Evolutionary conservation across 2,888 invertebrate genomes (phyloP), one percentile per base, ranked within the genome.

Genomic region (Galeruca laticollis): DNA sequence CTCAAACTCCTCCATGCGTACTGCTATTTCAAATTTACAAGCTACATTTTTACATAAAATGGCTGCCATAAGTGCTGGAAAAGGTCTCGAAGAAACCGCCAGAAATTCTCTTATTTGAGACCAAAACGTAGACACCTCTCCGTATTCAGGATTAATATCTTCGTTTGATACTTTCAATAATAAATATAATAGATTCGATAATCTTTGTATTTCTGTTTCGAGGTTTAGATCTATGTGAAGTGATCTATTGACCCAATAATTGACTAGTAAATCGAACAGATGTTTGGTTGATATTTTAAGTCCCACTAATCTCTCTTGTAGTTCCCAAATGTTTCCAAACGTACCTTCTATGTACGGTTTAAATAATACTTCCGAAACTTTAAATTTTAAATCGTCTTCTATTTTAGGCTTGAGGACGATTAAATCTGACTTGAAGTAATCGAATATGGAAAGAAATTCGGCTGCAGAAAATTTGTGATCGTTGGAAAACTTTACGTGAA

Each of bases 51-150:
- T 91, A 82, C 95, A 95, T 21, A 94, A 90, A 83, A 96, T 90
- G 0, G 96, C 94, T 13, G 94, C 93, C 63, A 94, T 90, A 82
- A 95, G 88, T 1, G 95, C 94, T 71, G 92, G 90, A 75, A 94
- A 89, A 9, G 94, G 93, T 81, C 93, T 91, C 0, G 89, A 86
- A 77, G 94, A 93, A 70, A 93, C 91, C 1, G 91, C 88, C 70
- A 97, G 87, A 69, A 91, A 86, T 74, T 90, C 90, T 33, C 96
- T 88, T 54, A 96, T 89, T 66, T 88, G 87, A 78, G 91, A 90
- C 97, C 97, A 97, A 93, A 95, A 96, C 0, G 88, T 86, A 0
- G 94, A 95, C 21, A 90, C 87, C 73, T 90, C 89, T 80, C 92
- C 93, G 75, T 92, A 92, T 65, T 90, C 90, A 21, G 89, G 89